Evolutionary conservation across 2,113 vertebrate genomes (phyloP).

Genomic region (Pycnonotus jocosus): DNA sequence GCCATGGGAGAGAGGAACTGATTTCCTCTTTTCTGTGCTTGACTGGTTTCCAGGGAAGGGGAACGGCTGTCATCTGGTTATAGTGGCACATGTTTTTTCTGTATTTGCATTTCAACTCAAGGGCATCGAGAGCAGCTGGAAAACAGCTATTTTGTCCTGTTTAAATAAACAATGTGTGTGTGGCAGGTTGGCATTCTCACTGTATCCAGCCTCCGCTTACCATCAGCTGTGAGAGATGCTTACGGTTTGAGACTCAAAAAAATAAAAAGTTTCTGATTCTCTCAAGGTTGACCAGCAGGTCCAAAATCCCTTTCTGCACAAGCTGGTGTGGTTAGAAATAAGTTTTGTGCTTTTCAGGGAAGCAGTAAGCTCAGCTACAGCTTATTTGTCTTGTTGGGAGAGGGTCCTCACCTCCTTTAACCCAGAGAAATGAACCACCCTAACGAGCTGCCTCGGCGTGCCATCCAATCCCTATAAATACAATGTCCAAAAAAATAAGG

Average conservation of each 20-base stretch:
- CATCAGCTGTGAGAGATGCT: not conserved
- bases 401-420: not conserved
- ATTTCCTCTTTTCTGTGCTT: constrained; percentile 17
- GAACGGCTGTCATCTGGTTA: constrained; percentile 10
- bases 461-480: not conserved
- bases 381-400: not conserved
- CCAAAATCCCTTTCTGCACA: not conserved
- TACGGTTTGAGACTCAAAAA: not conserved
- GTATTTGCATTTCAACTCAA: constrained; percentile 42
- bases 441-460: not conserved
- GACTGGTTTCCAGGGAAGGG: constrained; percentile 27
- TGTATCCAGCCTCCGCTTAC: fast-evolving
- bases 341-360: not conserved
- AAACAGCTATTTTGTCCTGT: constrained; percentile 28
- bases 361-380: not conserved
- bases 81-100: not conserved
- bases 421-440: not conserved
- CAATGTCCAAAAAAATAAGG: not conserved
- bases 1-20: not conserved
- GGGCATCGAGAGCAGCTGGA: constrained; percentile 1
- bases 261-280: not conserved
- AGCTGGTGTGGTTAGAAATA: not conserved
- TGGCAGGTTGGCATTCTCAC: not conserved
- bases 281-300: not conserved
- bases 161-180: constrained; percentile 22